Base-by-base conservation (phyloP, 2,888 invertebrate genomes). In the Lasius fuliginosus region DNA sequence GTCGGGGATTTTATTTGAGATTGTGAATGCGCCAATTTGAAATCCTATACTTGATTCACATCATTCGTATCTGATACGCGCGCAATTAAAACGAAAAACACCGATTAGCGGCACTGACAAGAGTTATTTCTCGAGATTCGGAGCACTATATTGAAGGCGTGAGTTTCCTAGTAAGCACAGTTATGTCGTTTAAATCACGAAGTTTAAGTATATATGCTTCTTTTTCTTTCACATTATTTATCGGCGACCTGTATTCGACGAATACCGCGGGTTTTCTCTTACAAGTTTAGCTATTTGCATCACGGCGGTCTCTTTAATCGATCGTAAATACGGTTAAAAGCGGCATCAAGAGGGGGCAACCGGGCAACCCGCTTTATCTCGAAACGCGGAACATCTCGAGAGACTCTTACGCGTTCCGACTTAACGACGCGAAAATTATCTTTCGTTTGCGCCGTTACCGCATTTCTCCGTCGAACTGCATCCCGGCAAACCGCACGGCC, bases 251-350 rank as follows among this genome's bases (percentile, higher is more conserved):
- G 76, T 40, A 27, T 18, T 53, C 46, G 30, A 30, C 15, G 53
- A 56, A 23, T 23, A 40, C 23, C 30, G 36, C 23, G 68, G 12
- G 11, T 83, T 71, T 81, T 60, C 64, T 62, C 68, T 69, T 33
- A 33, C 18, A 42, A 53, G 56, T 46, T 30, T 36, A 56, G 42
- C 53, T 73, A 67, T 58, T 40, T 27, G n/a, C 18, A 36, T 11
- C 27, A 30, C 56, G 67, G n/a, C 42, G 27, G 68, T 56, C 49
- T 56, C 49, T 76, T 81, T 71, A 64, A 87, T 83, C 83, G 84
- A 84, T 88, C 86, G 74, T 88, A 86, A 88, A 84, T 62, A 76
- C 65, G 33, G 15, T 77, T 68, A 69, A 73, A 76, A 84, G 71
- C 53, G 33, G 49, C 46, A 30, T 56, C 18, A 36, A 68, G 68